Percentiles rank a stretch among this genome's conserved stretches.
phyloP scores from a whole-genome alignment of 2,113 vertebrate genomes.

The Lepus timidus region DNA sequence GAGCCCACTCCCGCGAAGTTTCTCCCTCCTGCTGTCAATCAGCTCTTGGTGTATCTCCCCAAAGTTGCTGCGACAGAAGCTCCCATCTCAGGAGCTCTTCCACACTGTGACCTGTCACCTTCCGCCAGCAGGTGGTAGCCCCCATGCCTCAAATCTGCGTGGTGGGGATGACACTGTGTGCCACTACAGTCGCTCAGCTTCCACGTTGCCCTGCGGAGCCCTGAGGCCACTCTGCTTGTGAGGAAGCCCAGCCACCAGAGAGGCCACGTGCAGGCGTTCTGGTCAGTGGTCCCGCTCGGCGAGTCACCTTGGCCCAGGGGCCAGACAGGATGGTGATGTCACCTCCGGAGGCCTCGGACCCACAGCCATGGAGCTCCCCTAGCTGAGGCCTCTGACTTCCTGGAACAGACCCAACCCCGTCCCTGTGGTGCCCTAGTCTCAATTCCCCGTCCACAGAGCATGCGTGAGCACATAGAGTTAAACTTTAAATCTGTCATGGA shows the following conservation, averaged over 20 bases:
- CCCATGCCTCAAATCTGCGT: no score
- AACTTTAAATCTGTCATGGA: neutral
- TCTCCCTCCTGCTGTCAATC: neutral
- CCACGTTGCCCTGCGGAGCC: neutral
- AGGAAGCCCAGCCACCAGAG: neutral
- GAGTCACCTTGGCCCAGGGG: neutral
- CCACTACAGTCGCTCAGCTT: neutral
- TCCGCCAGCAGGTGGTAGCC: neutral
- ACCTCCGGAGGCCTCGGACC: neutral
- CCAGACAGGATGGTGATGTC: neutral
- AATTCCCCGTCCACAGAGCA: neutral
- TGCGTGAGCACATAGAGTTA: no score
- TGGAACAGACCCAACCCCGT: neutral
- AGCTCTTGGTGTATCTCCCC: neutral
- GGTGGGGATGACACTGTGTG: neutral
- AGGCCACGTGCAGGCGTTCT: neutral
- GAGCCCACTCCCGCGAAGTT: neutral
- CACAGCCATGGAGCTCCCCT: neutral
- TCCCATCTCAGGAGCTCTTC: neutral
- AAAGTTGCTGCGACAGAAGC: neutral
- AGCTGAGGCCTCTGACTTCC: neutral
- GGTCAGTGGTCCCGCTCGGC: accelerated
- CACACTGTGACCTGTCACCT: neutral
- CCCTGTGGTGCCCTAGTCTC: neutral
- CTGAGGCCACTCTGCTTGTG: no score